Evolutionary conservation across 2,888 invertebrate species (phyloP), one percentile per base, ranked within the genome.

Genomic region (Perithous albicinctus): DNA sequence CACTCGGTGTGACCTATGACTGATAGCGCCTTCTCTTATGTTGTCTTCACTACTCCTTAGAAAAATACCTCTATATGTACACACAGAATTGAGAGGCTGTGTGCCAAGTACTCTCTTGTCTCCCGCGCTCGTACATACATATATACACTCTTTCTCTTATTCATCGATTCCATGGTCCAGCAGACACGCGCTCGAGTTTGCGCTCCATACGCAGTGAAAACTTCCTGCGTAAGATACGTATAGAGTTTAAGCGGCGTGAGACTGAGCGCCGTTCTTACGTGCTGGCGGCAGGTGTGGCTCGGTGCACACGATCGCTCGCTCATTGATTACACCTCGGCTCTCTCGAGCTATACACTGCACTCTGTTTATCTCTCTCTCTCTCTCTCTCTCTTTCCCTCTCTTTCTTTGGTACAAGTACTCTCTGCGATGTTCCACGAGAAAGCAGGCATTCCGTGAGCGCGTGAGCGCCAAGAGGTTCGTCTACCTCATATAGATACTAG

Each of bases 1-100:
- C 67, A 73, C 69, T 69, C 46, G 73, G n/a, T 74, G 73, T 81
- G 81, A 81, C 81, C 81, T 73, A 74, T 77, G 67, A 41, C 67
- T 43, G 80, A 80, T 80, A 77, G 18, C 63, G 54, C 69, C 54
- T 56, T 64, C 66, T 75, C 69, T 54, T 56, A 63, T 12, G 29
- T 29, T 41, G 15, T n/a, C 67, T 48, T 23, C 15, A 29, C 15
- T 20, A 7, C 29, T 20, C 7, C 43, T 3, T n/a, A 7, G 10
- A 54, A 29, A 48, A 4, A 48, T 20, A 48, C 46, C 35, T 29
- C 32, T 20, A 35, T 23, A 54, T 23, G 32, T 12, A 35, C n/a
- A 38, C 15, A 54, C 32, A 35, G 38, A 23, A 43, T n/a, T n/a
- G n/a, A n/a, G n/a, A n/a, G n/a, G n/a, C 3, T n/a, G 2, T 12